These are phyloP conservation scores for Clupea harengus DNA, from an alignment of 2,113 vertebrate genomes.

Conservation along the genomic window DNA sequence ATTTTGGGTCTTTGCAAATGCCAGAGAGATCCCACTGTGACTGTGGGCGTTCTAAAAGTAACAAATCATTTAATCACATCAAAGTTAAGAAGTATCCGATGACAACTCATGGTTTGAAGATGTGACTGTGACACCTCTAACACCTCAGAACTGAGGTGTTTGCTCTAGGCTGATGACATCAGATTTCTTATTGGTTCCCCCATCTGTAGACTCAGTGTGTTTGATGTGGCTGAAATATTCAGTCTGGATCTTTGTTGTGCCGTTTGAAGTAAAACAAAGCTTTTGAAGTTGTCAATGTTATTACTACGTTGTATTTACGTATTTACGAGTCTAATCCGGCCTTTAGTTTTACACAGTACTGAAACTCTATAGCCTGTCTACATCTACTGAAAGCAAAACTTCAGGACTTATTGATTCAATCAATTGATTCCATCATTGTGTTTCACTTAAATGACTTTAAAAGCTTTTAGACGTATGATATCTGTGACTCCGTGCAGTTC, in stretches of 20 bases:
- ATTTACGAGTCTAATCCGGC: too few species aligned
- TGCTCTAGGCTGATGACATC: background rate
- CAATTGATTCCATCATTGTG: background rate
- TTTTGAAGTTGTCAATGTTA: too few species aligned
- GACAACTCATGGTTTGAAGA: constrained; percentile 5
- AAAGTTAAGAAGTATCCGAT: background rate
- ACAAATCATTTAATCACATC: background rate
- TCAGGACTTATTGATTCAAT: background rate
- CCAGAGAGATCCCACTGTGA: background rate
- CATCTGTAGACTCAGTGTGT: background rate
- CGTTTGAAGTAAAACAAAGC: background rate
- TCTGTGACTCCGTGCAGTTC: background rate
- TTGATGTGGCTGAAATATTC: background rate
- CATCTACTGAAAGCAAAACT: background rate
- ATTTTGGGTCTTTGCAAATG: background rate
- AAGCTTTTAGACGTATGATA: constrained; percentile 15
- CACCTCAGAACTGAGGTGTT: background rate
- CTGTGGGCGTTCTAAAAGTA: background rate
- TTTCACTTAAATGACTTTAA: constrained; percentile 5
- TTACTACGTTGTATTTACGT: too few species aligned
- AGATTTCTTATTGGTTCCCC: background rate
- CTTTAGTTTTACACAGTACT: background rate
- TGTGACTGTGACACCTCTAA: background rate
- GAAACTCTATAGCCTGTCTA: background rate
- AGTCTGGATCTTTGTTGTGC: background rate